phyloP scores from a whole-genome alignment of 30 jellyfish, hydroid and myxozoan species.

The Catostylus mosaicus region DNA sequence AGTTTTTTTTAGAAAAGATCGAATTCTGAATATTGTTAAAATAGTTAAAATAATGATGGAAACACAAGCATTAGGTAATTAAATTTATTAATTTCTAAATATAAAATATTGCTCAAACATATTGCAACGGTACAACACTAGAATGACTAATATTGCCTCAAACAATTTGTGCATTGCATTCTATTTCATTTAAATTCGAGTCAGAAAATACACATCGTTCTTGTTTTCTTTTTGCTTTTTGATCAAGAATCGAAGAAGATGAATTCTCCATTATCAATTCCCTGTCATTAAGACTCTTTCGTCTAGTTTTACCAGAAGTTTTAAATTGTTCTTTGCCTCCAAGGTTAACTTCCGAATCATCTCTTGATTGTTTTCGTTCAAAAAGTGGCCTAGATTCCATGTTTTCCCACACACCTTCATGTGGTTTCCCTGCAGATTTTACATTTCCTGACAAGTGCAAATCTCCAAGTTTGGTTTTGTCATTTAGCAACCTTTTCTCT shows the following conservation, averaged over 20 bases:
- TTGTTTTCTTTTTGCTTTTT: neutral
- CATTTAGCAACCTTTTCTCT: neutral
- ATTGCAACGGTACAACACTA: too few species aligned
- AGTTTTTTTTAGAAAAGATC: too few species aligned
- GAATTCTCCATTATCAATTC: neutral
- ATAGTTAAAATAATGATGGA: too few species aligned
- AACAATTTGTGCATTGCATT: neutral
- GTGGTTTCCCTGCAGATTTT: neutral
- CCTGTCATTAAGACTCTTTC: constrained; percentile 5
- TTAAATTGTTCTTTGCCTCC: neutral
- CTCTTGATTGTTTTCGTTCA: constrained; percentile 31
- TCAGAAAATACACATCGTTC: neutral
- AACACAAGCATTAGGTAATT: too few species aligned
- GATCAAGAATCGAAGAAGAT: neutral
- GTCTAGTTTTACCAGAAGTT: neutral
- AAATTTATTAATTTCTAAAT: too few species aligned
- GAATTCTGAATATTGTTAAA: too few species aligned
- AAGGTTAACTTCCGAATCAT: constrained; percentile 9
- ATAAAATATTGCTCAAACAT: too few species aligned
- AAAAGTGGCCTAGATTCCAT: neutral
- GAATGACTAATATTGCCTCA: too few species aligned
- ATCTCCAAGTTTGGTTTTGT: constrained; percentile 15
- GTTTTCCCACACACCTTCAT: neutral
- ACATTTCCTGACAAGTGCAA: neutral
- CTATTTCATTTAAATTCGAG: neutral